Percentiles rank a stretch among this genome's conserved stretches.
Evolutionary conservation across 2,113 vertebrate species (phyloP).

Genomic region (Gymnorhina tibicen): DNA sequence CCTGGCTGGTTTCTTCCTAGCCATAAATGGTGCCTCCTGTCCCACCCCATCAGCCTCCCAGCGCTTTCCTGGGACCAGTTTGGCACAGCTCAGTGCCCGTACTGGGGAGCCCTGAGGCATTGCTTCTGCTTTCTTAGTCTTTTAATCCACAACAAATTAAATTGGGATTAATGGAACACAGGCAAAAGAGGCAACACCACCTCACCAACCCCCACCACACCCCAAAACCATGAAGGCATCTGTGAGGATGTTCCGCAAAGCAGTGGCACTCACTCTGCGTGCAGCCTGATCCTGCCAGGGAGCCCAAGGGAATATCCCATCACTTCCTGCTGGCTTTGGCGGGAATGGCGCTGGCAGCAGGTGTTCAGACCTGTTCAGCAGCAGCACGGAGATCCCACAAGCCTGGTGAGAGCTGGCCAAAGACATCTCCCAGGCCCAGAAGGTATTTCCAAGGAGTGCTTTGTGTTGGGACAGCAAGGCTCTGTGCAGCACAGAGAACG

Average conservation of each 20-base stretch:
- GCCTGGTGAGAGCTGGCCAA: neutral
- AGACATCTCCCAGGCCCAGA: neutral
- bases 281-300: conserved; percentile 5
- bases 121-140: neutral
- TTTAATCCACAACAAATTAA: neutral
- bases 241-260: neutral
- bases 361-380: neutral
- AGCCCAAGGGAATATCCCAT: neutral
- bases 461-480: neutral
- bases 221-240: neutral
- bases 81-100: fast-evolving
- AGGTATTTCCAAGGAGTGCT: neutral
- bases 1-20: neutral
- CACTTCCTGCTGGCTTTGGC: neutral
- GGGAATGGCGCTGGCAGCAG: neutral
- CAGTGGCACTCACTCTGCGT: neutral
- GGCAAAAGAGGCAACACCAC: neutral
- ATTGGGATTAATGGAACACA: neutral
- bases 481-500: neutral
- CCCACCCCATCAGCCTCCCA: neutral
- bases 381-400: neutral
- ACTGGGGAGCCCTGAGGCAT: neutral
- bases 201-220: neutral
- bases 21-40: neutral
- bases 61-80: neutral